phyloP scores from a whole-genome alignment of 2,797 vertebrate species.

The Poeciliopsis infans region DNA sequence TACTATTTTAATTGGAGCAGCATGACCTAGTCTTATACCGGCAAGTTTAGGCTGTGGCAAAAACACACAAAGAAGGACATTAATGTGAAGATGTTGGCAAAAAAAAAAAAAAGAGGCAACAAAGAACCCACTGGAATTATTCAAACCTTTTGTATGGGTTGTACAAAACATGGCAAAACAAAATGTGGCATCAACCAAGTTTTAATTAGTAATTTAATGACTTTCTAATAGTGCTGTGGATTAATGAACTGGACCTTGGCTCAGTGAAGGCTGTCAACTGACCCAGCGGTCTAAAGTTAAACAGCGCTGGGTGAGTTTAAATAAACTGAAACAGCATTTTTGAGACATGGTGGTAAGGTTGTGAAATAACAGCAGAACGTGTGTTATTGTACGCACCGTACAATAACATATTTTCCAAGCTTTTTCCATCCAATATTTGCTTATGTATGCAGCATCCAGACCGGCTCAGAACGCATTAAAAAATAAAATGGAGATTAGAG shows the following conservation, averaged over 20 bases:
- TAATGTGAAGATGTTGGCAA: background rate
- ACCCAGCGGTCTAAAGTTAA: background rate
- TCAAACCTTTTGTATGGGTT: background rate
- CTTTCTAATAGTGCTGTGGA: background rate
- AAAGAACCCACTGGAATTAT: background rate
- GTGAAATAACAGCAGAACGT: background rate
- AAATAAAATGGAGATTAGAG: background rate
- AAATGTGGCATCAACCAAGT: background rate
- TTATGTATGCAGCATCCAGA: background rate
- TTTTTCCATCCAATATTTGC: background rate
- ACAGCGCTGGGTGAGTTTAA: background rate
- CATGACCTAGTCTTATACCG: conserved; percentile 16
- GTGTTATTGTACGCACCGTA: too few relatives aligned
- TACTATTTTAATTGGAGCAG: conserved; percentile 29
- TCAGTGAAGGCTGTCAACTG: background rate
- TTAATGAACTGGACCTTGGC: background rate
- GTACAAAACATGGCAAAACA: background rate
- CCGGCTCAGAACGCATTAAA: background rate
- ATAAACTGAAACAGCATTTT: background rate
- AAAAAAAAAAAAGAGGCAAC: background rate
- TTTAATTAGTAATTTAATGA: background rate
- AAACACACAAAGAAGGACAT: background rate
- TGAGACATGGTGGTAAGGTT: background rate
- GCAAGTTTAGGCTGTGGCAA: conserved; percentile 21
- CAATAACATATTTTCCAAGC: too few relatives aligned